Conservation (phyloP, 2,888 invertebrate genomes). For the Aethes cnicana region DNA sequence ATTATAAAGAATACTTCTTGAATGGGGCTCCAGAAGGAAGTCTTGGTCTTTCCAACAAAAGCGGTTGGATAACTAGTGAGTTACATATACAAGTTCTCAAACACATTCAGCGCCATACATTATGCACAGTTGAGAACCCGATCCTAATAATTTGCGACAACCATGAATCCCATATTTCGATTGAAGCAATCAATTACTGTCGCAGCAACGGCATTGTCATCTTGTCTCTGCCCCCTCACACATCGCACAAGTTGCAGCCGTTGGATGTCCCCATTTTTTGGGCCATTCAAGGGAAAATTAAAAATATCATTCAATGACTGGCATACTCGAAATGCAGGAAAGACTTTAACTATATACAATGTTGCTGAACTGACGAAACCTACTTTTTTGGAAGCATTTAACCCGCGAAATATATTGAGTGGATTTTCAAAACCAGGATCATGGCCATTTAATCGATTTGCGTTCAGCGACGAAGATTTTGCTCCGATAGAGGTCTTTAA, state of each 20-base stretch:
- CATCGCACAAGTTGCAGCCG: conserved; percentile 36
- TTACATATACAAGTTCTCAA: conserved; percentile 34
- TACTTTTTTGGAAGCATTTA: conserved; percentile 41
- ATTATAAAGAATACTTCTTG: conserved; percentile 26
- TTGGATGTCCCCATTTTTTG: conserved; percentile 34
- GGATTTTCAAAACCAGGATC: conserved; percentile 42
- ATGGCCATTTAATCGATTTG: conserved; percentile 34
- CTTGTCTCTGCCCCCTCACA: conserved; percentile 36
- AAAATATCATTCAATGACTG: conserved; percentile 36
- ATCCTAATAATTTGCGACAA: conserved; percentile 37
- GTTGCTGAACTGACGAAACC: conserved; percentile 30
- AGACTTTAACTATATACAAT: conserved; percentile 34
- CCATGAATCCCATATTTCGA: conserved; percentile 35
- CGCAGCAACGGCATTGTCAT: conserved; percentile 37
- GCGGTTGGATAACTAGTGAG: conserved; percentile 34
- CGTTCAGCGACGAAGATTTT: conserved; percentile 35
- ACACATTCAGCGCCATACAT: conserved; percentile 34
- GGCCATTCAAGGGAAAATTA: conserved; percentile 36
- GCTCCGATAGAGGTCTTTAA: conserved; percentile 5
- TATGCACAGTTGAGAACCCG: conserved; percentile 32
- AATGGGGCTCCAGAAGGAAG: conserved; percentile 28
- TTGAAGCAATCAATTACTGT: conserved; percentile 36
- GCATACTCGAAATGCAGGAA: conserved; percentile 36
- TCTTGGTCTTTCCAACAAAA: conserved; percentile 33
- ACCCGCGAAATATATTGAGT: conserved; percentile 45